phyloP scores from a whole-genome alignment of 92 coral and sea anemone species.

The Palythoa grandis region DNA sequence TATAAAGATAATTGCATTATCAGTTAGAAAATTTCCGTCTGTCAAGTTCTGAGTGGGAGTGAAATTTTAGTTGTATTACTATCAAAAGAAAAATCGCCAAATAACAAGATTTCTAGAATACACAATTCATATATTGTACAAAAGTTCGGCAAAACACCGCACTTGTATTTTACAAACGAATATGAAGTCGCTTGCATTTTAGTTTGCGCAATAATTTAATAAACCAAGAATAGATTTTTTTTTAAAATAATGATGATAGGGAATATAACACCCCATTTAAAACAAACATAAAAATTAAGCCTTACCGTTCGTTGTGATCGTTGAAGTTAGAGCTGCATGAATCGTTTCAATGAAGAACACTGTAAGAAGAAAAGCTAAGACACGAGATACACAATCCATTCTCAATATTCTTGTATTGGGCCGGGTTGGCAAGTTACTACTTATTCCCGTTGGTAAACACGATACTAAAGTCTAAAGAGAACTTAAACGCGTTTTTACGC shows the following conservation, averaged over 20 bases:
- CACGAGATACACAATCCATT: neutral
- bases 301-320: neutral
- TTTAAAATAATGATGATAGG: neutral
- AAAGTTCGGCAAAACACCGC: neutral
- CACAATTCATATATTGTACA: neutral
- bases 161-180: neutral
- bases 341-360: neutral
- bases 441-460: too few species aligned
- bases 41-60: neutral
- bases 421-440: too few species aligned
- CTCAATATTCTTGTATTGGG: too few species aligned
- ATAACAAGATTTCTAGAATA: neutral
- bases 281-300: neutral
- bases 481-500: neutral
- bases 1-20: too few species aligned
- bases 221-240: neutral
- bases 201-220: neutral
- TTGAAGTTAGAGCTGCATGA: neutral
- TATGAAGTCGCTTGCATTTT: neutral
- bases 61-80: neutral
- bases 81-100: neutral
- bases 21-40: too few species aligned
- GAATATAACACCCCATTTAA: neutral
- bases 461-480: too few species aligned
- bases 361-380: neutral